Evolutionary conservation across 2,113 vertebrate species (phyloP), one percentile per base, ranked within the genome.

Genomic region (Myotis brandtii): DNA sequence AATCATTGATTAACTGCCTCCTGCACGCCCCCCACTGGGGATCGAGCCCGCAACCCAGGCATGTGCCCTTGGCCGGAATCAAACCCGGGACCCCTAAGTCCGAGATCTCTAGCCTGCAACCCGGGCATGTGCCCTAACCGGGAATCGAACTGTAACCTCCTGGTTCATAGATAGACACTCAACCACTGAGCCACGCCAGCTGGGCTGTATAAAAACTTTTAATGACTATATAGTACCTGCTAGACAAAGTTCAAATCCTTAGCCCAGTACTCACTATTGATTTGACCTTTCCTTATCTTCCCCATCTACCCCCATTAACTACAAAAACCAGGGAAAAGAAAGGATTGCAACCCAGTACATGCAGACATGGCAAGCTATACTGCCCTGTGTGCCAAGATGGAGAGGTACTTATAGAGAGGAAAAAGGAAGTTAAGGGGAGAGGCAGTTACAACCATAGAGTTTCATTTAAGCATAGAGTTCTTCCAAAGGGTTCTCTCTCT

Each of bases 161-260:
- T 27, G 72, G 25, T 46, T 46, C 13, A 2, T 21, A 73, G 25
- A 23, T 11, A 43, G 13, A 8, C 3, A 10, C 40, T 73, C 72
- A 73, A 73, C 72, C 40, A 16, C 72, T 73, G 40, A 27, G 40
- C 72, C 40, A 46, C 9, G 5, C 6, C 25, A 46, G 25, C 23
- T 34, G 43, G 72, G 72, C 30, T 81, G 20, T 83, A 66, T 87
- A 91, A 91, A 91, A 83, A 48, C 27, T 14, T 73, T 87, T 62
- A 64, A 76, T 69, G 27, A 40, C 59, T 73, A 1, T 56, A 3
- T 56, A 69, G 92, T 50, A 94, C 46, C 81, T 86, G n/a, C 52
- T 85, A 91, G 80, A 86, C 40, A 85, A 96, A 89, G 59, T 92
- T 81, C 48, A 67, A 56, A 72, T 77, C 16, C 43, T 21, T 79